Conservation (phyloP, 2,113 vertebrate species). For the Eurystomus gularis region DNA sequence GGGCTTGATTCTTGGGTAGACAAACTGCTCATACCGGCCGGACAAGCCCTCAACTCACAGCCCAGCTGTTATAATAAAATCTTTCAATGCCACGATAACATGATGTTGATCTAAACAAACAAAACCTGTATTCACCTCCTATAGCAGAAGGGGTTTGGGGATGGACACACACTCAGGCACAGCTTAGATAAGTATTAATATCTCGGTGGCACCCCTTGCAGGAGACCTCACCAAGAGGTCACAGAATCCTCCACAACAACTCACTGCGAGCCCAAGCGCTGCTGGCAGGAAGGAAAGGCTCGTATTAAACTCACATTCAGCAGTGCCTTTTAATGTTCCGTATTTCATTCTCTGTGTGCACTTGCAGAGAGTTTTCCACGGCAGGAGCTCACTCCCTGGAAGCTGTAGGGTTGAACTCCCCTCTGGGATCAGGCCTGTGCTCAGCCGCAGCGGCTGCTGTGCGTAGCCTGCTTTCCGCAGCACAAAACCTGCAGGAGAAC, state of each 20-base stretch:
- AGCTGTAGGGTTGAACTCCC: not conserved
- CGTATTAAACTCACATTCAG: not conserved
- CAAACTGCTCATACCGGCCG: not conserved
- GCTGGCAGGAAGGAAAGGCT: not conserved
- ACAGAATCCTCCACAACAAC: not conserved
- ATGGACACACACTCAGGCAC: not conserved
- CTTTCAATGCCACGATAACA: not conserved
- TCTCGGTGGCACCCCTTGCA: not conserved
- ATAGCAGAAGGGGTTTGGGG: fast-evolving
- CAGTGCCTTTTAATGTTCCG: fast-evolving
- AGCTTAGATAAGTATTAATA: fast-evolving
- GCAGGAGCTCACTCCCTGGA: not conserved
- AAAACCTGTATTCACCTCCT: not conserved
- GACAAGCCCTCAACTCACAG: not conserved
- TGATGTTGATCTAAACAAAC: not conserved
- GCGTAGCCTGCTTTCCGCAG: not conserved
- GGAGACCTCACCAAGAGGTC: not conserved
- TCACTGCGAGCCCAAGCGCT: not conserved
- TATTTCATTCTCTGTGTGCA: not conserved
- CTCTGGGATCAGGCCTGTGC: not conserved
- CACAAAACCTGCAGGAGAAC: not conserved
- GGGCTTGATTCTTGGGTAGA: fast-evolving
- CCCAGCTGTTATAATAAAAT: not conserved
- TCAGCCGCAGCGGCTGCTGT: not conserved
- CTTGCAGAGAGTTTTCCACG: not conserved